Base-by-base conservation (phyloP, 2,797 vertebrate genomes). In the Hemibagrus guttatus region DNA sequence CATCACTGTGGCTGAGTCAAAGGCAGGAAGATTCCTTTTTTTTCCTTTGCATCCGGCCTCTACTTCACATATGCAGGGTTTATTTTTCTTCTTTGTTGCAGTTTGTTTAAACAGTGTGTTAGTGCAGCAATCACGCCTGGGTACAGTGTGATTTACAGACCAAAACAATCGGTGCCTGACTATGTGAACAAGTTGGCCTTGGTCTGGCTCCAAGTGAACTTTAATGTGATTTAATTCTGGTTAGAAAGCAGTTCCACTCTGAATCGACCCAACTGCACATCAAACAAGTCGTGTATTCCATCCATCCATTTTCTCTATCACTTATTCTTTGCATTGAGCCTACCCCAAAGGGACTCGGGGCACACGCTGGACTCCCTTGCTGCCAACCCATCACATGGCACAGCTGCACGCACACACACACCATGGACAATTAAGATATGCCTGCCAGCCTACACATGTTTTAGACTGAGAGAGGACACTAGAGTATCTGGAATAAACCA, bases 11-110 rank as follows among this genome's bases (percentile, higher is more conserved):
- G 11, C 64, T 58, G 23, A 61, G 39, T 35, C 1, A 69, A 31
- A 76, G 35, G 11, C 75, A 80, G 84, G 52, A 69, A 79, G 49
- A 52, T 69, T 16, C 2, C 14, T 66, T 63, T 83, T 42, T 42
- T 13, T 31, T 19, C 17, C 26, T 28, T 49, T n/a, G n/a, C 21
- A 42, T 72, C 39, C 72, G n/a, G n/a, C 46, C 14, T 26, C 35
- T 81, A n/a, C 8, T 63, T 63, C 39, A 42, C 23, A 63, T 42
- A 63, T 63, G 39, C 58, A 46, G 58, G 35, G 61, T 61, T 61
- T 63, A n/a, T 2, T 14, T 61, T 26, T 63, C 9, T 26, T 46
- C 58, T 81, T 81, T 63, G 16, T 39, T 63, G 59, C 13, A n/a
- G 23, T 63, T 42, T 63, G 26, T 64, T 81, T n/a, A 46, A 58